These are phyloP conservation scores for Xestia ashworthii DNA, from an alignment of 2,888 invertebrate genomes.

Conservation along the genomic window DNA sequence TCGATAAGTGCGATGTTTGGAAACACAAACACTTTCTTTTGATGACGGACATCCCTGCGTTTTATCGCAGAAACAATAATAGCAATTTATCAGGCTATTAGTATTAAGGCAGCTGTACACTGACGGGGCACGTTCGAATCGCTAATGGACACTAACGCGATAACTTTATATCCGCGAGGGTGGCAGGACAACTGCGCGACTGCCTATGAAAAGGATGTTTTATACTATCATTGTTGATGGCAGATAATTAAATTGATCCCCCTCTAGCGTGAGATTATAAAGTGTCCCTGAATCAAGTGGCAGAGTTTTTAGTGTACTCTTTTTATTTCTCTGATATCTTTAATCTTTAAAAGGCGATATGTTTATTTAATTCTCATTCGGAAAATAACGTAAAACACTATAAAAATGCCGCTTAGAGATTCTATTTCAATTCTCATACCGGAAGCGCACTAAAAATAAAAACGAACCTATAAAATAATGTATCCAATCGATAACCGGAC, in stretches of 20 bases:
- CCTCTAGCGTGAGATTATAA: conserved; percentile 50
- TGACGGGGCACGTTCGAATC: conserved; percentile 67
- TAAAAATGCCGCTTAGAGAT: neutral
- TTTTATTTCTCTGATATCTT: neutral
- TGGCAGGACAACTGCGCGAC: conserved; percentile 53
- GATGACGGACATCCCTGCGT: conserved; percentile 39
- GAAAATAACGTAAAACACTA: neutral
- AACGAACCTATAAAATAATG: conserved; percentile 25
- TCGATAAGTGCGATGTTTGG: conserved; percentile 45
- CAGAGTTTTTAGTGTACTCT: conserved; percentile 5
- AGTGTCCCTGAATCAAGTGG: conserved; percentile 34
- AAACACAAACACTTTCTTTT: conserved; percentile 61
- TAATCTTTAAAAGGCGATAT: neutral
- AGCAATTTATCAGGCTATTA: conserved; percentile 66
- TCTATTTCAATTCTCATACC: conserved; percentile 15
- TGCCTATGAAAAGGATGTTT: conserved; percentile 63
- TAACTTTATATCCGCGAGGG: conserved; percentile 66
- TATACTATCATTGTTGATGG: conserved; percentile 56
- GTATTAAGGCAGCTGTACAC: conserved; percentile 70
- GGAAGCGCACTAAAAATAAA: conserved; percentile 34
- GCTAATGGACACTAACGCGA: conserved; percentile 74
- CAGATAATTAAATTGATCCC: conserved; percentile 71
- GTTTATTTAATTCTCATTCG: neutral
- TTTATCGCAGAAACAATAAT: conserved; percentile 64
- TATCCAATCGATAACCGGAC: conserved; percentile 41